phyloP scores from a whole-genome alignment of 2,113 vertebrate genomes.

The Caranx melampygus region DNA sequence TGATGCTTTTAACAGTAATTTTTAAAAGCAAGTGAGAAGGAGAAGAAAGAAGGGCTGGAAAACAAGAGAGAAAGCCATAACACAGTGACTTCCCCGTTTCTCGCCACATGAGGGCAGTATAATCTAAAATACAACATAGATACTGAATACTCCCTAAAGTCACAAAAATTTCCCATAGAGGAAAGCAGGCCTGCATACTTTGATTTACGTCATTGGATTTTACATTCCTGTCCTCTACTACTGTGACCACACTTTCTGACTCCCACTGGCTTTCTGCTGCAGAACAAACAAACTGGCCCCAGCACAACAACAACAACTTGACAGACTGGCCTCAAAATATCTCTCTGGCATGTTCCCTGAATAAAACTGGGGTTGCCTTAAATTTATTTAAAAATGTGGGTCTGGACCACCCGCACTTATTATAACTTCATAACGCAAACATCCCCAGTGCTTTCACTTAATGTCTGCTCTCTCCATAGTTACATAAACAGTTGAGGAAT shows the following conservation, averaged over 20 bases:
- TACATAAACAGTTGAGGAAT: constrained; percentile 15
- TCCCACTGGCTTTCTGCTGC: constrained; percentile 61
- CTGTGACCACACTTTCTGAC: constrained; percentile 49
- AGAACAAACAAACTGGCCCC: constrained; percentile 64
- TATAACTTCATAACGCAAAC: constrained; percentile 37
- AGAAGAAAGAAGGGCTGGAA: neutral
- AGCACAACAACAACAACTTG: constrained; percentile 27
- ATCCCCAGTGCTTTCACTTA: neutral
- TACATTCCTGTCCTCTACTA: constrained; percentile 58
- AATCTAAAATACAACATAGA: constrained; percentile 4
- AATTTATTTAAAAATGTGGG: constrained; percentile 27
- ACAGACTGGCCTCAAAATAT: constrained; percentile 57
- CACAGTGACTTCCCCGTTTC: neutral
- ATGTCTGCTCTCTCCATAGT: constrained; percentile 5
- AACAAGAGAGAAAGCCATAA: neutral
- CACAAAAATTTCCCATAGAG: constrained; percentile 45
- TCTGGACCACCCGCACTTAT: constrained; percentile 56
- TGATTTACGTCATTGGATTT: constrained; percentile 60
- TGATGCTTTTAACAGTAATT: neutral
- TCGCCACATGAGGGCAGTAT: constrained; percentile 43
- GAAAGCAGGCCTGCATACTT: constrained; percentile 28
- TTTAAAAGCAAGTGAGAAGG: neutral
- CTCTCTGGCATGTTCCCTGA: constrained; percentile 49
- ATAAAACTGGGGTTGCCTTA: constrained; percentile 34
- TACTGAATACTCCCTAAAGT: neutral